A percentile compares a stretch with the other conserved stretches of the same genome.
phyloP scores from a whole-genome alignment of 1,140 invertebrate species.

The Nephotettix cincticeps region DNA sequence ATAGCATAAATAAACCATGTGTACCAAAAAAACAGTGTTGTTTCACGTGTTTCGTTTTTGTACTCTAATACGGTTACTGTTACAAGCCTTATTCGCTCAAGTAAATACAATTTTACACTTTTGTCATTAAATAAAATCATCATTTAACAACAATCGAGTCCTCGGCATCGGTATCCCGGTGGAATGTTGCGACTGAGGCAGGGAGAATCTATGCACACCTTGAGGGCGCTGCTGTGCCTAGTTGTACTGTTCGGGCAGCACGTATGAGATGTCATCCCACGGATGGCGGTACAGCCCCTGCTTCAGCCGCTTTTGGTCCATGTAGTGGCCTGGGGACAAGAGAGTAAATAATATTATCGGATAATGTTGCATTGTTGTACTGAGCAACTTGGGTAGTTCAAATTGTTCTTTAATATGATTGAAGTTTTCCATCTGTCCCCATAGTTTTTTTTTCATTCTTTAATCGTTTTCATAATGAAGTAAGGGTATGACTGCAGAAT shows the following conservation, averaged over 20 bases:
- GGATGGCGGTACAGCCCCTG: constrained; percentile 99
- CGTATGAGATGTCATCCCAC: constrained; percentile 99
- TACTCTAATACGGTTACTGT: neutral
- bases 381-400: too few species aligned
- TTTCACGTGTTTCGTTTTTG: neutral
- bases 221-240: constrained; percentile 29
- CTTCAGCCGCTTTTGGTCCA: constrained; percentile 98
- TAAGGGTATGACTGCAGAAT: too few species aligned
- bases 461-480: too few species aligned
- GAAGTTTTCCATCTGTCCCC: too few species aligned
- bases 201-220: too few species aligned
- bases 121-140: neutral
- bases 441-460: too few species aligned
- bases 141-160: too few species aligned
- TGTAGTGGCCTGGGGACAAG: constrained; percentile 76
- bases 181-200: too few species aligned
- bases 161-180: too few species aligned
- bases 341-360: constrained; percentile 26
- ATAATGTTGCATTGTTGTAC: too few species aligned
- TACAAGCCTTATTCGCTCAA: too few species aligned
- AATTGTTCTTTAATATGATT: too few species aligned
- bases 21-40: neutral
- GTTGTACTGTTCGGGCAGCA: constrained; percentile 80
- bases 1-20: neutral
- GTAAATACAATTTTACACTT: constrained; percentile 13